Conservation (phyloP, 1,140 invertebrate species). For the Diachasmimorpha longicaudata region DNA sequence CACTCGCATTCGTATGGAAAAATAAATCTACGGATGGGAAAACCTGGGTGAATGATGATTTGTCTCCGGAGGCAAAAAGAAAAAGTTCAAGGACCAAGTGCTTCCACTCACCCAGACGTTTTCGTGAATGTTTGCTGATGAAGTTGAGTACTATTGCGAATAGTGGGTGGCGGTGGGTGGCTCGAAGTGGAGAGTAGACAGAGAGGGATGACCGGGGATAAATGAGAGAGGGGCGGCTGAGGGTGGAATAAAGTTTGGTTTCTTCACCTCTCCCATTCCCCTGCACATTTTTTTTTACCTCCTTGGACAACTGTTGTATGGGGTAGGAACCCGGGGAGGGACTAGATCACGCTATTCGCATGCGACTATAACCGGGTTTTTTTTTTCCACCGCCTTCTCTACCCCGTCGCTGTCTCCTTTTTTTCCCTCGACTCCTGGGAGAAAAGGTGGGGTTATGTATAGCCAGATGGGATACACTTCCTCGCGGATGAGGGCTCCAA, state of each 20-base stretch:
- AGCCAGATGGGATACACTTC: neutral
- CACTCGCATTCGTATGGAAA: neutral
- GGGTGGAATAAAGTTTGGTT: neutral
- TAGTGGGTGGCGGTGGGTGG: neutral
- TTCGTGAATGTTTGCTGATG: neutral
- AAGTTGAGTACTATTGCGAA: neutral
- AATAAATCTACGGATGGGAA: neutral
- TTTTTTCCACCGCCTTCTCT: neutral
- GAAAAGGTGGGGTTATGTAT: neutral
- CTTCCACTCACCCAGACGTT: neutral
- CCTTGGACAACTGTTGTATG: neutral
- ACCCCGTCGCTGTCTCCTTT: neutral
- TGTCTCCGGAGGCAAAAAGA: neutral
- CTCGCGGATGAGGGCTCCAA: neutral
- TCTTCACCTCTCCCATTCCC: neutral
- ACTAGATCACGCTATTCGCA: constrained; percentile 12
- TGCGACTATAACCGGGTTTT: neutral
- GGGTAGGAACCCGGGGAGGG: neutral
- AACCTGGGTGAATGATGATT: neutral
- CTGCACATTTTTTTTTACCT: neutral
- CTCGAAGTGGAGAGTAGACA: neutral
- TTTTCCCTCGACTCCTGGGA: neutral
- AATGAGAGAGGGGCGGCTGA: neutral
- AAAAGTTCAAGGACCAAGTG: neutral
- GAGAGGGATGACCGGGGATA: neutral